A percentile compares a stretch with the other conserved stretches of the same genome.
These are phyloP conservation scores for Mya arenaria DNA, from an alignment of 1,140 invertebrate species.

Conservation along the genomic window DNA sequence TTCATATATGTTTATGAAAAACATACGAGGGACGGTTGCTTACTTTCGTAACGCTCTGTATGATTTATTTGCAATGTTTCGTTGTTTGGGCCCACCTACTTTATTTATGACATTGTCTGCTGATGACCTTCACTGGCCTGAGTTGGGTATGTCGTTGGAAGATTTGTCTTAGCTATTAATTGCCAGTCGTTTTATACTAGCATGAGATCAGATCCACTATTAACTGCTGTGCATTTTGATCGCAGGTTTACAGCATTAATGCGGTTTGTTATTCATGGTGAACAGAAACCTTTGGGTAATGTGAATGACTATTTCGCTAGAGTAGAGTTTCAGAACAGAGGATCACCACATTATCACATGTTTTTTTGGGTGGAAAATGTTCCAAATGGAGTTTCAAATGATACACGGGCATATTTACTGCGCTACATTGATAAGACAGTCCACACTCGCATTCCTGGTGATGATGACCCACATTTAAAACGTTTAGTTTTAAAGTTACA, in stretches of 20 bases:
- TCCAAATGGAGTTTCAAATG: background rate
- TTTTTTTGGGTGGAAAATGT: conserved; percentile 35
- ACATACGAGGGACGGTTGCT: conserved; percentile 43
- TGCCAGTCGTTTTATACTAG: background rate
- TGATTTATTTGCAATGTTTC: conserved; percentile 41
- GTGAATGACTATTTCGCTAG: conserved; percentile 21
- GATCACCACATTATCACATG: conserved; percentile 11
- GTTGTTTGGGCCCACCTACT: conserved; percentile 32
- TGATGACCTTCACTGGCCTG: conserved; percentile 28
- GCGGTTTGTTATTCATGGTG: background rate
- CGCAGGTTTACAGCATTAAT: conserved; percentile 3
- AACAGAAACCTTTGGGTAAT: background rate
- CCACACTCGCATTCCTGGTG: background rate
- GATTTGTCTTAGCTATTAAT: background rate
- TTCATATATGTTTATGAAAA: conserved; percentile 50
- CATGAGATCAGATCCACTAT: conserved; percentile 10
- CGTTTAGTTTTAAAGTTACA: background rate
- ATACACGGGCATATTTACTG: background rate
- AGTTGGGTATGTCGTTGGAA: conserved; percentile 9
- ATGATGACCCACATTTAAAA: background rate
- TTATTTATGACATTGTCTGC: conserved; percentile 45
- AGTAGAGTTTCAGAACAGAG: conserved; percentile 31
- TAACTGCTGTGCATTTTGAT: conserved; percentile 25
- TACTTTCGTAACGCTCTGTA: conserved; percentile 40
- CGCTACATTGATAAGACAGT: background rate